Base-by-base conservation (phyloP, 2,797 vertebrate species). In the Chromis chromis region DNA sequence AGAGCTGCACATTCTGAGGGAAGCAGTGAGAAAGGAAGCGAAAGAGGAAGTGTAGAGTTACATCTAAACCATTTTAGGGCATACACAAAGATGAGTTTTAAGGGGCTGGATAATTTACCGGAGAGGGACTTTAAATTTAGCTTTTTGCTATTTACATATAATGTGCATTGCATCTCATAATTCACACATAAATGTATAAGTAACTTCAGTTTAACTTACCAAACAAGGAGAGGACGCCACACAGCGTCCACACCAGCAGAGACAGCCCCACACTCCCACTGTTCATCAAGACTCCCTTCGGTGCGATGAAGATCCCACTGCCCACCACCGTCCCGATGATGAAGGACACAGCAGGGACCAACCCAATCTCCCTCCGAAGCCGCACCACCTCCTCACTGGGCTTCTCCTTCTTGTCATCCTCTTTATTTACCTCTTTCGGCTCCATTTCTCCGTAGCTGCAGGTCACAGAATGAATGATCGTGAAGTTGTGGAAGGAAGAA, bases 301-400 rank as follows among this genome's bases (percentile, higher is more conserved):
- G 96, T 8, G 96, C 95, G 50, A 97, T 96, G 36, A 97, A 97
- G 92, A 97, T 97, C 58, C 96, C 96, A 0, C 96, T 97, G 86
- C 96, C 96, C 79, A 97, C 94, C 92, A 97, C 95, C 1, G 95
- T 95, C 56, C 96, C 96, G 0, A 96, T 90, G 77, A 97, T 92
- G 33, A 97, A 91, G 0, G 91, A 95, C 71, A 94, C 86, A 7
- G 95, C 95, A 0, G 95, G 79, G 83, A 96, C 78, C 77, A 96
- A 87, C 58, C 94, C 91, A 16, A 97, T 96, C 72, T 93, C 92
- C 46, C 94, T 94, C 78, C 92, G 91, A 27, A 97, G 92, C 68
- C 93, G 94, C 65, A 97, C 87, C 4, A 61, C 81, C 13, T 93
- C 87, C 17, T 82, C 87, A 0, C 66, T 74, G 0, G 14, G 28